Conservation (phyloP, 2,888 invertebrate species). For the Ormyrus labotus region DNA sequence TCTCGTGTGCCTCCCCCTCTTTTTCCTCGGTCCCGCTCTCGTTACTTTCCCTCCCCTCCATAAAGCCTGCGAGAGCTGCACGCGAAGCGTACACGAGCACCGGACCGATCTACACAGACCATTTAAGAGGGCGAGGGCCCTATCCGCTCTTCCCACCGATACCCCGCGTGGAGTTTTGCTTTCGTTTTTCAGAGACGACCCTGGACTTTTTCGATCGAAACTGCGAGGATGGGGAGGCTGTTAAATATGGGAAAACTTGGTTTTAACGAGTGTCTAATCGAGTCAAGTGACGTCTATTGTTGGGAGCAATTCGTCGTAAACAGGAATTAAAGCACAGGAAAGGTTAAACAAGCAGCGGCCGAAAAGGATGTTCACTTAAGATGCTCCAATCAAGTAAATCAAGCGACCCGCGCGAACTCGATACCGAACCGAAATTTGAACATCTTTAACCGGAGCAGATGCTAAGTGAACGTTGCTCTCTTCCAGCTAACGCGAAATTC, state of each 20-base stretch:
- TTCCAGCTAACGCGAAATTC: conserved; percentile 25
- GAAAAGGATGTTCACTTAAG: conserved; percentile 53
- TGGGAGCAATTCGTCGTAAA: no score
- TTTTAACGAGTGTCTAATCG: no score
- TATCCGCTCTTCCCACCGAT: conserved; percentile 19
- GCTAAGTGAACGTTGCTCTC: background rate
- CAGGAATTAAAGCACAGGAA: conserved; percentile 33
- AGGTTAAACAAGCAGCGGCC: conserved; percentile 21
- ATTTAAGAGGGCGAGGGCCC: conserved; percentile 32
- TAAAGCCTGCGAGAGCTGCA: background rate
- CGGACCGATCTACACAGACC: background rate
- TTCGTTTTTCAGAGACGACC: no score
- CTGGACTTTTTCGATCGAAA: no score
- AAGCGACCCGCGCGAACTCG: conserved; percentile 25
- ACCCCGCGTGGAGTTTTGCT: no score
- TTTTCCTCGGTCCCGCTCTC: conserved; percentile 40
- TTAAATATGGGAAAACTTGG: no score
- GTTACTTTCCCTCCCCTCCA: conserved; percentile 33
- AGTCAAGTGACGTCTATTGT: no score
- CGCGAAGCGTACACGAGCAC: background rate
- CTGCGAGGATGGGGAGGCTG: no score
- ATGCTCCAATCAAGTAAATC: conserved; percentile 29
- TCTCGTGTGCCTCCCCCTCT: background rate
- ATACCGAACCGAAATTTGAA: conserved; percentile 44
- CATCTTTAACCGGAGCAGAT: background rate